Evolutionary conservation across 2,888 invertebrate genomes (phyloP).

Genomic region (Clanis bilineata): DNA sequence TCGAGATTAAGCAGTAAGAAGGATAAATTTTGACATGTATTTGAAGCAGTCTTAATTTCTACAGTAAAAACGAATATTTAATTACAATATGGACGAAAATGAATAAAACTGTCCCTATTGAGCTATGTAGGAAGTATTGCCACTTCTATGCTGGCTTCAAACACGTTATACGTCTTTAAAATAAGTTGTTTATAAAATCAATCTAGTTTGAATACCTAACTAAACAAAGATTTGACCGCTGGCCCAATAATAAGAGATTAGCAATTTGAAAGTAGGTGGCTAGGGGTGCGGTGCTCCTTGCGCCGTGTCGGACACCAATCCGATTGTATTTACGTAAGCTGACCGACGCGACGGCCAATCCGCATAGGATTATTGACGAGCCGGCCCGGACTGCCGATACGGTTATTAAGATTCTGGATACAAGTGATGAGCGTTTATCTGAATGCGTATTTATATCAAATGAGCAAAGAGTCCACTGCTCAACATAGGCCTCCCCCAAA

Average conservation of each 20-base stretch:
- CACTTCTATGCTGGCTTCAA: background rate
- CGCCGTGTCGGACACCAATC: constrained; percentile 37
- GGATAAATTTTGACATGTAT: too few species aligned
- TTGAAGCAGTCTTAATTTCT: too few species aligned
- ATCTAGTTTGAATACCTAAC: background rate
- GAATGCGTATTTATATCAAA: background rate
- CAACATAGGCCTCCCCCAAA: too few species aligned
- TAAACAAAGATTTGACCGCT: background rate
- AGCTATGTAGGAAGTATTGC: too few species aligned
- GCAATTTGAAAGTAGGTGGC: constrained; percentile 11
- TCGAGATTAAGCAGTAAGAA: too few species aligned
- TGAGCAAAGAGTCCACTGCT: too few species aligned
- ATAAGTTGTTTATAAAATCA: background rate
- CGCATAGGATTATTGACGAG: constrained; percentile 63
- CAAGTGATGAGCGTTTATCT: constrained; percentile 20
- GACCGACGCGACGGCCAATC: constrained; percentile 56
- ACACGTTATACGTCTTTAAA: too few species aligned
- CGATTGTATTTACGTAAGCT: constrained; percentile 73
- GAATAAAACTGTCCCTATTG: too few species aligned
- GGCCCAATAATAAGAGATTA: constrained; percentile 10
- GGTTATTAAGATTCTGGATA: constrained; percentile 42
- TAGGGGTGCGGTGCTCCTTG: too few species aligned
- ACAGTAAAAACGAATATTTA: too few species aligned
- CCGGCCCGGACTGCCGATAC: constrained; percentile 43
- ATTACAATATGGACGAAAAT: too few species aligned